phyloP scores from a whole-genome alignment of 1,140 invertebrate species.

The Drosophila nasuta region DNA sequence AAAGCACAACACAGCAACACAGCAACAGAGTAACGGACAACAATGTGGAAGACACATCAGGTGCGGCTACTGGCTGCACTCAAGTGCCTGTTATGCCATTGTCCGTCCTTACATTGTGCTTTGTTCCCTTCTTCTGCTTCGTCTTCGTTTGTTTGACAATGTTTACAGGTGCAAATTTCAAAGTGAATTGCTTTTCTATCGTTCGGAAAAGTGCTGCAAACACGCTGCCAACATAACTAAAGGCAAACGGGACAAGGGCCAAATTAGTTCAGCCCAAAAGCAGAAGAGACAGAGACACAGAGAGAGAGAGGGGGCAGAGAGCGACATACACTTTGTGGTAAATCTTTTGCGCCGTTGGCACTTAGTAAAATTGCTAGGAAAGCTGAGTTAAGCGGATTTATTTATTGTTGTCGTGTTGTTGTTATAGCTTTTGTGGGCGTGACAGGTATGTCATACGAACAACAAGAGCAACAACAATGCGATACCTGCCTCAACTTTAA shows the following conservation, averaged over 20 bases:
- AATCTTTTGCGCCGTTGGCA: conserved; percentile 53
- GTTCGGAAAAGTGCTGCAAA: conserved; percentile 80
- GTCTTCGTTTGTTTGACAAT: conserved; percentile 71
- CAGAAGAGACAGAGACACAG: conserved; percentile 11
- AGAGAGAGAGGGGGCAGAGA: not conserved
- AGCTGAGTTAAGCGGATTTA: conserved; percentile 81
- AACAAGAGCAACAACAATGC: not conserved
- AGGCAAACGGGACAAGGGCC: conserved; percentile 41
- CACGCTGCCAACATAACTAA: conserved; percentile 65
- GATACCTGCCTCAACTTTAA: conserved; percentile 56
- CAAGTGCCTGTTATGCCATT: conserved; percentile 74
- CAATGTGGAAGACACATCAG: conserved; percentile 52
- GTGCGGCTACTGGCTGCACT: conserved; percentile 60
- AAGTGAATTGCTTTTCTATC: conserved; percentile 83
- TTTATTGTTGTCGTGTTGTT: conserved; percentile 41
- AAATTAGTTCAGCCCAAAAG: conserved; percentile 59
- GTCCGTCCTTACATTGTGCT: conserved; percentile 45
- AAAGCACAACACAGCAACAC: conserved; percentile 51
- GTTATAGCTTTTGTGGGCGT: conserved; percentile 52
- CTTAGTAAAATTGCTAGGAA: conserved; percentile 63
- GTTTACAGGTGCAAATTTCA: conserved; percentile 83
- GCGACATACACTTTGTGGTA: conserved; percentile 32
- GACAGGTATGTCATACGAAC: conserved; percentile 70
- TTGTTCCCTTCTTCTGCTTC: conserved; percentile 5
- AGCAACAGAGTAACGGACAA: no score